Evolutionary conservation across 1,140 invertebrate genomes (phyloP), one percentile per base, ranked within the genome.

Genomic region (Pantala flavescens): DNA sequence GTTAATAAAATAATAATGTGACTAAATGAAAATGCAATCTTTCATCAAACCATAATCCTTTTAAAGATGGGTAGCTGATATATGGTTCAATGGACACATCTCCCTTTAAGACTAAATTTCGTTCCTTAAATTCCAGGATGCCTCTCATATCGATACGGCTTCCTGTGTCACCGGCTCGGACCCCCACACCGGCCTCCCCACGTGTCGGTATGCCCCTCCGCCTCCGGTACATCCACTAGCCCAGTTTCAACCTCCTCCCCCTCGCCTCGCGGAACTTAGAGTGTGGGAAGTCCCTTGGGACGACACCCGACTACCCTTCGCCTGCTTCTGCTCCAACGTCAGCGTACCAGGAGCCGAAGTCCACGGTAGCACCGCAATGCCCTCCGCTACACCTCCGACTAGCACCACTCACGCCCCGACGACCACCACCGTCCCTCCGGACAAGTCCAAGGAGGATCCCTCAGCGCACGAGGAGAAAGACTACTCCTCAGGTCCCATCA

Each of bases 281-380:
- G n/a, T 63, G 16, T 63, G 49, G 49, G 49, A 63, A 21, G 84
- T 88, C 0, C 89, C 89, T 0, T 90, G 89, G 84, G 82, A 85
- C 21, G 89, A 90, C 79, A 84, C 88, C 43, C 84, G 84, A 78
- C 84, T 89, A 72, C 86, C 86, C 9, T 83, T 87, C 77, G 88
- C 86, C 43, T 92, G 90, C 80, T 82, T 92, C 16, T 93, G 90
- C 80, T 89, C 90, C 81, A 90, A 91, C 78, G 85, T 87, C 10
- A 86, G 19, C 71, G 23, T 24, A 3, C 49, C 49, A 7, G 71
- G 71, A 19, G 2, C 36, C 23, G 71, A 72, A n/a, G 19, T 10
- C 12, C 49, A 16, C 49, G 49, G 49, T 12, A 21, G 49, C 49
- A 43, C 74, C n/a, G 36, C n/a, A 0, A 19, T 42, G 9, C 70